Percentiles rank a stretch among this genome's conserved stretches.
These are phyloP conservation scores for Chymomyza costata DNA, from an alignment of 1,140 invertebrate genomes.

Conservation along the genomic window DNA sequence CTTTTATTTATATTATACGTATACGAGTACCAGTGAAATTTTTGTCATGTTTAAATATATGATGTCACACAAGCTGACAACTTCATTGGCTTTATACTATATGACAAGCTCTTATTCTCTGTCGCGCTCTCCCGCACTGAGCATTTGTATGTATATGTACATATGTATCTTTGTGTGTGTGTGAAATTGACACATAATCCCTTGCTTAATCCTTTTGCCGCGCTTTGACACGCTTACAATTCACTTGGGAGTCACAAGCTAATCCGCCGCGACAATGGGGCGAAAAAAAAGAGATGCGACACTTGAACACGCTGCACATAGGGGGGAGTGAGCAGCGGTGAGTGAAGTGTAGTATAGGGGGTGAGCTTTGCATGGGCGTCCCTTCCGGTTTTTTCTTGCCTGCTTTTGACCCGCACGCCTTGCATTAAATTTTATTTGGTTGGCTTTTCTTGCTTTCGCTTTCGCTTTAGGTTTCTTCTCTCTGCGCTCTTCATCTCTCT, in stretches of 20 bases:
- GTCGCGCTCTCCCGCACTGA: too few relatives aligned
- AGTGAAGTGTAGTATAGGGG: too few relatives aligned
- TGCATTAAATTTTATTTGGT: constrained; percentile 59
- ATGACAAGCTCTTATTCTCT: too few relatives aligned
- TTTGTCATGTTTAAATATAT: too few relatives aligned
- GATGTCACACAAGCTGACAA: constrained; percentile 25
- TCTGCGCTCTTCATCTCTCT: constrained; percentile 4
- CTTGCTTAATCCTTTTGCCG: constrained; percentile 58
- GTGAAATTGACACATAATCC: constrained; percentile 48
- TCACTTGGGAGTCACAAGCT: constrained; percentile 63
- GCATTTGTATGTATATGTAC: neutral
- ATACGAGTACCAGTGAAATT: too few relatives aligned
- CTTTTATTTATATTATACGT: too few relatives aligned
- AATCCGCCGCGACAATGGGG: constrained; percentile 57
- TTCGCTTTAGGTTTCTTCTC: neutral
- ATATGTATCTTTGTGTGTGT: constrained; percentile 1
- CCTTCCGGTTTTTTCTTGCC: too few relatives aligned
- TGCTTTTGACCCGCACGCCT: constrained; percentile 49
- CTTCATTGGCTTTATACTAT: constrained; percentile 17
- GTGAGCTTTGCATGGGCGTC: too few relatives aligned
- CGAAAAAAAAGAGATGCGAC: constrained; percentile 33
- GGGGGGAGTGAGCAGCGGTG: too few relatives aligned
- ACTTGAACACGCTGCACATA: constrained; percentile 34
- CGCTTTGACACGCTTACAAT: constrained; percentile 68
- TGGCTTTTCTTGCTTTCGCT: constrained; percentile 19